A percentile compares a stretch with the other conserved stretches of the same genome.
These are phyloP conservation scores for Chamaea fasciata DNA, from an alignment of 2,113 vertebrate species.

Conservation along the genomic window DNA sequence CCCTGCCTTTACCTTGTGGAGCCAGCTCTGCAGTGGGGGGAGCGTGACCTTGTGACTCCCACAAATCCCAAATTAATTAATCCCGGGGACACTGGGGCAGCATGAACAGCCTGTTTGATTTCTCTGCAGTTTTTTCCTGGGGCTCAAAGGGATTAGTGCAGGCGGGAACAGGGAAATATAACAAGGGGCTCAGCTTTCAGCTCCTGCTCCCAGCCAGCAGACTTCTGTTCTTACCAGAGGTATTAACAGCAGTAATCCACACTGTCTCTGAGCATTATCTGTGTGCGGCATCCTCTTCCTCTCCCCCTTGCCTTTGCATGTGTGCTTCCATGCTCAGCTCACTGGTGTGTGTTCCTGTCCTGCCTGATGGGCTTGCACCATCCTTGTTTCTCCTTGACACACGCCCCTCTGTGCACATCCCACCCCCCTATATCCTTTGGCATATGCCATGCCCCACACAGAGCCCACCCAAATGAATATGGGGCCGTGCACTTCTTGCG, in stretches of 20 bases:
- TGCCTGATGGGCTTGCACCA: background rate
- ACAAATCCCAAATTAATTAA: constrained; percentile 83
- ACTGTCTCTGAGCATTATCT: constrained; percentile 36
- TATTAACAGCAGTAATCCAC: constrained; percentile 69
- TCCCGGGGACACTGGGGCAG: constrained; percentile 55
- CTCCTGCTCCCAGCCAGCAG: constrained; percentile 64
- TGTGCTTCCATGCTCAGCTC: background rate
- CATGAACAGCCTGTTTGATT: constrained; percentile 71
- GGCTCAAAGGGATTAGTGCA: constrained; percentile 75
- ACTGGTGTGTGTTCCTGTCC: accelerated
- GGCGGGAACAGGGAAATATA: constrained; percentile 69
- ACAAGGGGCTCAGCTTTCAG: constrained; percentile 77
- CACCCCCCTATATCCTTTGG: background rate
- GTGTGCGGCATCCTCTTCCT: constrained; percentile 43
- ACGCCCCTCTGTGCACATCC: accelerated
- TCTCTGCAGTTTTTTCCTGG: constrained; percentile 66
- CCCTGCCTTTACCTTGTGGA: background rate
- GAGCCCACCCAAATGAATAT: background rate
- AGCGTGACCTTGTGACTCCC: constrained; percentile 61
- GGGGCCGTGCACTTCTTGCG: background rate
- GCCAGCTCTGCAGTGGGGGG: constrained; percentile 2
- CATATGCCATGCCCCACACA: background rate
- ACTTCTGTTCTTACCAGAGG: constrained; percentile 68
- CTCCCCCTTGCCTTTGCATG: background rate
- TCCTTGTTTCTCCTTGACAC: background rate